phyloP scores from a whole-genome alignment of 2,797 vertebrate genomes.

The Galagoides demidoff region DNA sequence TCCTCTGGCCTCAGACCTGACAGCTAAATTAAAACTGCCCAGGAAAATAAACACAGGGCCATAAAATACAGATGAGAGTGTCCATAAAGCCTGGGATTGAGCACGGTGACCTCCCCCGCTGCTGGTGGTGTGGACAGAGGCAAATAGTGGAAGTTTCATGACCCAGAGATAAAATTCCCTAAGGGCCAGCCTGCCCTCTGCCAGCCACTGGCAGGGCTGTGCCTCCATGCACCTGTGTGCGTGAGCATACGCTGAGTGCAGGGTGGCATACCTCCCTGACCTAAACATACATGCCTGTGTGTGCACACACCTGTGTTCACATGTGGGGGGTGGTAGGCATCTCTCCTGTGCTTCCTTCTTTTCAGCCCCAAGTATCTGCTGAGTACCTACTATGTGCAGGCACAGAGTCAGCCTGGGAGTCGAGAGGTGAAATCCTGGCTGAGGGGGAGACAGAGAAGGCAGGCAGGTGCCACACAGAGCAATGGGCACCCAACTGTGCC shows the following conservation, averaged over 20 bases:
- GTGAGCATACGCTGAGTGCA: no score
- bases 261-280: neutral
- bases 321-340: neutral
- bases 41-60: neutral
- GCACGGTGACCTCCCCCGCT: neutral
- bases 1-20: neutral
- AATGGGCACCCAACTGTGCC: rapidly evolving
- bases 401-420: neutral
- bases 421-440: no score
- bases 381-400: neutral
- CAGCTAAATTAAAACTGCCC: neutral
- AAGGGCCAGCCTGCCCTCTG: neutral
- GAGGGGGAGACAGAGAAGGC: neutral
- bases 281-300: no score
- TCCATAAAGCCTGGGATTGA: neutral
- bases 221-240: neutral
- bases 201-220: neutral
- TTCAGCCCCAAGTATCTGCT: neutral
- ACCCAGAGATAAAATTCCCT: neutral
- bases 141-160: neutral
- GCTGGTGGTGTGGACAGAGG: neutral
- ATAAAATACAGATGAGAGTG: neutral
- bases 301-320: neutral
- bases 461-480: rapidly evolving
- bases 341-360: neutral